phyloP scores from a whole-genome alignment of 2,113 vertebrate genomes.

The Sigmodon hispidus region DNA sequence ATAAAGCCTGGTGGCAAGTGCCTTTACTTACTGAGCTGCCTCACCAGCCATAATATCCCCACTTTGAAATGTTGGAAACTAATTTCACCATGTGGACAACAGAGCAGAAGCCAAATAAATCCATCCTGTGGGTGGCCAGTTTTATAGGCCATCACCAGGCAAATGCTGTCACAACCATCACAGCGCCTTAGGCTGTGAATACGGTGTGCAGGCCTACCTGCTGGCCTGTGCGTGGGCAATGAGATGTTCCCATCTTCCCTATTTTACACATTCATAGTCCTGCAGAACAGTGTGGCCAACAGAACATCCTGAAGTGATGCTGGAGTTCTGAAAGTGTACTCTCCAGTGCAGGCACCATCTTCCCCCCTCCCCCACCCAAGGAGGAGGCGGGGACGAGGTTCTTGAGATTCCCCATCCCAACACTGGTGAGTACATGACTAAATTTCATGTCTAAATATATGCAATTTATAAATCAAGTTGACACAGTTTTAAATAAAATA shows the following conservation, averaged over 20 bases:
- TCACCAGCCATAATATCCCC: background rate
- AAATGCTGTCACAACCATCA: no score
- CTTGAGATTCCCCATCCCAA: no score
- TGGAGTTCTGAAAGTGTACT: accelerated
- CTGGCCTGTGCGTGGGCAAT: accelerated
- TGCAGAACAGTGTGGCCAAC: background rate
- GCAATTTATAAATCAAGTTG: background rate
- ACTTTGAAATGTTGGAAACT: background rate
- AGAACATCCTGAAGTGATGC: background rate
- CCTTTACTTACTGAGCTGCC: background rate
- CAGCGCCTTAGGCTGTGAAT: background rate
- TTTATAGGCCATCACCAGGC: background rate
- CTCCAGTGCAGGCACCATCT: background rate
- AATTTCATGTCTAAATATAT: background rate
- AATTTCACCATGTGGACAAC: background rate
- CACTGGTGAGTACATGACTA: background rate
- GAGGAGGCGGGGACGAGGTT: accelerated
- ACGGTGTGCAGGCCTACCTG: background rate
- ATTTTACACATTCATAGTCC: background rate
- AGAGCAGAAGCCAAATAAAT: background rate
- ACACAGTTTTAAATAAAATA: background rate
- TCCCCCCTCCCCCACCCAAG: no score
- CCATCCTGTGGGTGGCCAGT: background rate
- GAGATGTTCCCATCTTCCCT: background rate
- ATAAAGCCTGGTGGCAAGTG: background rate